phyloP scores from a whole-genome alignment of 1,140 invertebrate genomes.

The Metopolophium dirhodum region DNA sequence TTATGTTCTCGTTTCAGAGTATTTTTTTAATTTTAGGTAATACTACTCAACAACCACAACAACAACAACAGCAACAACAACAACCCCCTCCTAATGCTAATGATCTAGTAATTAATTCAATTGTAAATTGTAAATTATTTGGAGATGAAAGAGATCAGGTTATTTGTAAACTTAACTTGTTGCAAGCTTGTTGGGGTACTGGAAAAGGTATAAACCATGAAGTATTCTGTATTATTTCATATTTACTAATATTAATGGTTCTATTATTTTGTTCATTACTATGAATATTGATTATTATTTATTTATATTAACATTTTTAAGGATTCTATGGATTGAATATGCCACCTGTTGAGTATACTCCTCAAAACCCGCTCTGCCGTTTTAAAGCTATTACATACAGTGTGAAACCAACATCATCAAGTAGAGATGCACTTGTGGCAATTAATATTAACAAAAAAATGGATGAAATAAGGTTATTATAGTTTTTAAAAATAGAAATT shows the following conservation, averaged over 20 bases:
- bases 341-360: slow-evolving; percentile 81
- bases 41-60: slow-evolving; percentile 38
- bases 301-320: slow-evolving; percentile 64
- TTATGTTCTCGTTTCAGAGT: too few relatives aligned
- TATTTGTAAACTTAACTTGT: slow-evolving; percentile 90
- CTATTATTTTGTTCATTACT: slow-evolving; percentile 51
- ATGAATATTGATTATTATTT: slow-evolving; percentile 38
- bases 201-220: slow-evolving; percentile 68
- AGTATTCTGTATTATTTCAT: neutral
- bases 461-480: slow-evolving; percentile 72
- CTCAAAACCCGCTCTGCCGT: slow-evolving; percentile 87
- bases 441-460: slow-evolving; percentile 82
- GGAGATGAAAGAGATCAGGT: slow-evolving; percentile 91
- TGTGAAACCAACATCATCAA: slow-evolving; percentile 79
- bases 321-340: slow-evolving; percentile 75
- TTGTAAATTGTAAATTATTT: slow-evolving; percentile 85
- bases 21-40: slow-evolving; percentile 7
- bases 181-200: slow-evolving; percentile 92
- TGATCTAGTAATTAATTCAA: slow-evolving; percentile 75
- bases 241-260: neutral
- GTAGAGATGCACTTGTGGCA: slow-evolving; percentile 86
- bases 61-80: slow-evolving; percentile 58
- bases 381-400: slow-evolving; percentile 94
- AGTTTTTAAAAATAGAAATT: neutral
- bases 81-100: slow-evolving; percentile 65